Conservation (phyloP, 2,888 invertebrate species). For the Parnassius smintheus region DNA sequence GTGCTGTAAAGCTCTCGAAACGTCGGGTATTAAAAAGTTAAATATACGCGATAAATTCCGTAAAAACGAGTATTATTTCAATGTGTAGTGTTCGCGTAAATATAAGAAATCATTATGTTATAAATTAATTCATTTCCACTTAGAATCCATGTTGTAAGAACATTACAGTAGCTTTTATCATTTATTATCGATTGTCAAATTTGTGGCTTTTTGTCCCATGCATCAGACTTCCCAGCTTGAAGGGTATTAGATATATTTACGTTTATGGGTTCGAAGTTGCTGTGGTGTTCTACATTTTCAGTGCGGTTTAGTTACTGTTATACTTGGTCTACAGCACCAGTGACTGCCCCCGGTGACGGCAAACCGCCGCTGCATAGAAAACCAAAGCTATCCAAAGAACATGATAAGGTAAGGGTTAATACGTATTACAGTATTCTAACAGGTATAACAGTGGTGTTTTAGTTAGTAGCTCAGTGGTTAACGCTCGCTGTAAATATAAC, state of each 20-base stretch:
- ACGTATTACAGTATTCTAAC: too few relatives aligned
- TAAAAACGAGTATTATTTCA: too few relatives aligned
- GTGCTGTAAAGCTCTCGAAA: too few relatives aligned
- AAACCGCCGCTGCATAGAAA: constrained; percentile 84
- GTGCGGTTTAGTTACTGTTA: constrained; percentile 25
- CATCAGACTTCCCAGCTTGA: background rate
- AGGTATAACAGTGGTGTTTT: too few relatives aligned
- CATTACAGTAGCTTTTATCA: constrained; percentile 14
- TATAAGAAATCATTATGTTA: too few relatives aligned
- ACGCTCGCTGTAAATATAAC: too few relatives aligned
- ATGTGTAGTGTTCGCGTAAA: too few relatives aligned
- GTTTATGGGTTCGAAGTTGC: constrained; percentile 22
- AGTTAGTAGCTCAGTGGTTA: too few relatives aligned
- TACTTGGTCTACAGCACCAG: constrained; percentile 47
- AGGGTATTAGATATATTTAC: background rate
- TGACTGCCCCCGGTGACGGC: constrained; percentile 77
- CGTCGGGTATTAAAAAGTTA: too few relatives aligned
- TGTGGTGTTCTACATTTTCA: constrained; percentile 23
- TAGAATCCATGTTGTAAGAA: background rate
- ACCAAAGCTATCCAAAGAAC: constrained; percentile 77
- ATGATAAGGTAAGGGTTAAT: constrained; percentile 54
- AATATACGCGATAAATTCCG: too few relatives aligned
- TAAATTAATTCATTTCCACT: too few relatives aligned
- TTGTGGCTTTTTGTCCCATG: too few relatives aligned
- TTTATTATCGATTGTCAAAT: background rate